Evolutionary conservation across 2,113 vertebrate genomes (phyloP).

Genomic region (Poeciliopsis retropinna): DNA sequence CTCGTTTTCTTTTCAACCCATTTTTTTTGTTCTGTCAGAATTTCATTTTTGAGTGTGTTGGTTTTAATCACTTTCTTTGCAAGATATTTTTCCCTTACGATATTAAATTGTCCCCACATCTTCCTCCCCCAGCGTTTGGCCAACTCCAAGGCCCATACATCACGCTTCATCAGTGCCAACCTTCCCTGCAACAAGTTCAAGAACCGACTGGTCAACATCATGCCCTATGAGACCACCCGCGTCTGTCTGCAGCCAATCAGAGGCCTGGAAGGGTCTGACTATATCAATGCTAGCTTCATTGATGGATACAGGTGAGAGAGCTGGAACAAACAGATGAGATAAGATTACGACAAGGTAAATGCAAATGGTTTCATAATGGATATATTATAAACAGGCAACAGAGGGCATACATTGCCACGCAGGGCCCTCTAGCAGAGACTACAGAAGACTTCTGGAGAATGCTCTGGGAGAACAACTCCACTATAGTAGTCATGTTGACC

Average conservation of each 20-base stretch:
- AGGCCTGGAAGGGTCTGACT: constrained; percentile 95
- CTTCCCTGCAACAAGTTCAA: constrained; percentile 99
- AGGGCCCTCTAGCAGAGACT: constrained; percentile 95
- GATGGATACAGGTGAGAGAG: constrained; percentile 90
- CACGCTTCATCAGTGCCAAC: constrained; percentile 98
- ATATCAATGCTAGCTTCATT: constrained; percentile 97
- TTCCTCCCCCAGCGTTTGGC: constrained; percentile 86
- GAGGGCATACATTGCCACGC: constrained; percentile 96
- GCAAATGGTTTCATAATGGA: background rate
- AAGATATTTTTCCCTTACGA: background rate
- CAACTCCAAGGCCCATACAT: constrained; percentile 98
- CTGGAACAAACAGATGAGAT: background rate
- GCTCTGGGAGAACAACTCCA: constrained; percentile 98
- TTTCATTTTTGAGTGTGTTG: background rate
- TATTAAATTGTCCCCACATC: background rate
- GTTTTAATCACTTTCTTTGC: background rate
- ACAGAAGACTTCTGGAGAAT: constrained; percentile 99
- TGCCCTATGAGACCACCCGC: constrained; percentile 96
- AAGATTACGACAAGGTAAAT: background rate
- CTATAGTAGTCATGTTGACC: constrained; percentile 97
- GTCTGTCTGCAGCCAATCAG: constrained; percentile 98
- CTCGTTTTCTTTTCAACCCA: constrained; percentile 23
- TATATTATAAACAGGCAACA: constrained; percentile 85
- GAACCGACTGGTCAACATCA: constrained; percentile 98
- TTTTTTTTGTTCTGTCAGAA: background rate